These are phyloP conservation scores for Latrodectus elegans DNA, from an alignment of 2,888 invertebrate species.

Conservation along the genomic window DNA sequence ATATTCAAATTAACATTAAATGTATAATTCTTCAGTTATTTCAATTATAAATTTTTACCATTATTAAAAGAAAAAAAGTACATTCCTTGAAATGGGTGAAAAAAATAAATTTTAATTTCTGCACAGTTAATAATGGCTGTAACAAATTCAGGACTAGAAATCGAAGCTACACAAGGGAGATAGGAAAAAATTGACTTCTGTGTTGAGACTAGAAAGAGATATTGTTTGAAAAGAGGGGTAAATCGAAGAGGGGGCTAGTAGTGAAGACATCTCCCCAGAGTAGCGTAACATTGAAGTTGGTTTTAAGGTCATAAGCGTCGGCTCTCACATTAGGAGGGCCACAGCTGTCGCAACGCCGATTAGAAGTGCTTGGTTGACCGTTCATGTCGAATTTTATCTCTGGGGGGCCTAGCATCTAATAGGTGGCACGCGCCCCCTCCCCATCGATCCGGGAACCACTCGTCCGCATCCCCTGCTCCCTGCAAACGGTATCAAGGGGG, in stretches of 20 bases:
- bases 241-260: neutral
- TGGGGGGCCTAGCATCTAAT: constrained; percentile 42
- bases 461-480: constrained; percentile 1
- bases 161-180: too few relatives aligned
- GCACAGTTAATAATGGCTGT: too few relatives aligned
- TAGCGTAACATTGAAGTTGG: constrained; percentile 37
- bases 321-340: constrained; percentile 61
- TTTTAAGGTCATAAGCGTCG: constrained; percentile 66
- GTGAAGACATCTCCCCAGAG: constrained; percentile 43
- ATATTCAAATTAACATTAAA: too few relatives aligned
- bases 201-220: too few relatives aligned
- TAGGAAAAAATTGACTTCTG: neutral
- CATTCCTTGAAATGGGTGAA: too few relatives aligned
- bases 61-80: too few relatives aligned
- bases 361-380: constrained; percentile 67
- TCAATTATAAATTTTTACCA: too few relatives aligned
- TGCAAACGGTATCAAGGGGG: constrained; percentile 26
- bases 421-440: constrained; percentile 49
- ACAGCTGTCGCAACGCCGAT: constrained; percentile 63
- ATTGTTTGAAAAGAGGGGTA: neutral
- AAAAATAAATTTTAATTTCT: too few relatives aligned
- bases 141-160: too few relatives aligned
- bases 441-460: constrained; percentile 26
- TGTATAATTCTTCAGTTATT: too few relatives aligned
- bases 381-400: constrained; percentile 59